These are phyloP conservation scores for Ormyrus labotus DNA, from an alignment of 2,888 invertebrate species.

Conservation along the genomic window DNA sequence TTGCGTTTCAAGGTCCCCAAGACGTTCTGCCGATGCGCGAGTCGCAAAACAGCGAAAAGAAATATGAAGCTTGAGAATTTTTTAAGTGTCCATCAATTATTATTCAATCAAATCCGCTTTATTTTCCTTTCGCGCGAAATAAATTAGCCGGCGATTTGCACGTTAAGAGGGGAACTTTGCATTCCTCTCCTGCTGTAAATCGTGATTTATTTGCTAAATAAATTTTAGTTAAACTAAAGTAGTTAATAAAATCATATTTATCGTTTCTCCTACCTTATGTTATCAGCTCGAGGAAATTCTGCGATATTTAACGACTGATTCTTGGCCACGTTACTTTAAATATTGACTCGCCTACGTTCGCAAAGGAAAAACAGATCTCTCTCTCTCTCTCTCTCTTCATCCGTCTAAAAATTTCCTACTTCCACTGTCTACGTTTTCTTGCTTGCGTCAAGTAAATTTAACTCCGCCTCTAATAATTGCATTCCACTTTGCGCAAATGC, in stretches of 20 bases:
- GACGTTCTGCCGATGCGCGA: conserved; percentile 15
- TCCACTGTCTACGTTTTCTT: too few species aligned
- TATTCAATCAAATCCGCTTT: conserved; percentile 21
- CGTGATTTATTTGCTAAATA: conserved; percentile 1
- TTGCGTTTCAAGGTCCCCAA: conserved; percentile 28
- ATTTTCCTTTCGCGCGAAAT: background rate
- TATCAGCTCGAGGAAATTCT: background rate
- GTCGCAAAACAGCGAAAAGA: conserved; percentile 33
- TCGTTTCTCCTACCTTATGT: background rate
- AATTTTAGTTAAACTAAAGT: background rate
- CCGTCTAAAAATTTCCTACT: too few species aligned
- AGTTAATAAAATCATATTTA: background rate
- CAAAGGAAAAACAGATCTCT: background rate
- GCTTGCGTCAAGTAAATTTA: too few species aligned
- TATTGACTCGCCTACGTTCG: background rate
- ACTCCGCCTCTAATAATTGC: too few species aligned
- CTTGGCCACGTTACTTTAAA: background rate
- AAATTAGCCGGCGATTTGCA: too few species aligned
- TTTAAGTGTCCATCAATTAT: conserved; percentile 32
- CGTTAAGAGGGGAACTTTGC: background rate
- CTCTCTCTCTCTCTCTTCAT: background rate
- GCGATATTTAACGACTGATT: background rate
- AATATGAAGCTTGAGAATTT: background rate
- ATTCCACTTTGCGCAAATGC: too few species aligned
- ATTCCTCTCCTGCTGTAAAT: background rate